Conservation (phyloP, 2,888 invertebrate species). For the Halocaridina rubra region DNA sequence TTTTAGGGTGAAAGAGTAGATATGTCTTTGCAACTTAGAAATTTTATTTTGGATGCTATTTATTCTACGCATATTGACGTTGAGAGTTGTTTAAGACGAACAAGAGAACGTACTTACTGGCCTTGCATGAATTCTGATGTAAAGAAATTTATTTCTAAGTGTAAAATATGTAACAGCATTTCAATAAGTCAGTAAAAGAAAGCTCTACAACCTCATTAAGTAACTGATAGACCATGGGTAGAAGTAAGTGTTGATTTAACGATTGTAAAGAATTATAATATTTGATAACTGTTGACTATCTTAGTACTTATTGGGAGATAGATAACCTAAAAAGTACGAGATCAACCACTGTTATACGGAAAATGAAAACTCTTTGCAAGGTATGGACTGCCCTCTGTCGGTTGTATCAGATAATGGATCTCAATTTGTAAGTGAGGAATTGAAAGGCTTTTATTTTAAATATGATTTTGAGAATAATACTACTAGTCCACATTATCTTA, state of each 20-base stretch:
- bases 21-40: too few species aligned
- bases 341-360: neutral
- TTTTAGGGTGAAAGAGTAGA: too few species aligned
- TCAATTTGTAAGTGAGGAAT: neutral
- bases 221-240: neutral
- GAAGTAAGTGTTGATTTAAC: neutral
- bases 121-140: neutral
- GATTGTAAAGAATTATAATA: too few species aligned
- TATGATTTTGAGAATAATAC: neutral
- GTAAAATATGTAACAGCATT: neutral
- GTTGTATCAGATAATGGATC: too few species aligned
- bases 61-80: neutral
- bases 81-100: neutral
- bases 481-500: neutral
- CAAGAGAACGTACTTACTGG: too few species aligned
- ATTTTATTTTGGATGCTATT: too few species aligned
- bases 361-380: neutral
- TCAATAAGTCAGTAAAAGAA: neutral
- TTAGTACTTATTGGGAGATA: neutral
- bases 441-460: neutral
- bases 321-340: neutral
- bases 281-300: neutral
- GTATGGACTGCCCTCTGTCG: neutral
- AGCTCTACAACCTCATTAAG: neutral
- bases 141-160: neutral